Conservation (phyloP, 2,113 vertebrate species). For the Mustelus asterias region DNA sequence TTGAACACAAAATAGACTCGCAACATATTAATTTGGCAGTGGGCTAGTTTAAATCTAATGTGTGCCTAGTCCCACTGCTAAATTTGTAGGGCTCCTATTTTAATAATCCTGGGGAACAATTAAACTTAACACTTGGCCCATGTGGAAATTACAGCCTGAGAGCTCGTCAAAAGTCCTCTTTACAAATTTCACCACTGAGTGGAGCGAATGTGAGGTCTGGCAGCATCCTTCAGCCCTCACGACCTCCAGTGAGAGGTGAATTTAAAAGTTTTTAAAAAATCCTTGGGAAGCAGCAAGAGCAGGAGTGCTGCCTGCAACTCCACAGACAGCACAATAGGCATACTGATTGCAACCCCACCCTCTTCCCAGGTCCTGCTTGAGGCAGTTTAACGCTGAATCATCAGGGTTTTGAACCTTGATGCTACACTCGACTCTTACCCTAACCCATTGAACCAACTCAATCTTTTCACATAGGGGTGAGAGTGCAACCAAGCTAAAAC, state of each 20-base stretch:
- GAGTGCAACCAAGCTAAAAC: neutral
- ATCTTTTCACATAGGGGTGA: neutral
- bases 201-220: no score
- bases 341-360: no score
- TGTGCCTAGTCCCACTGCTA: neutral
- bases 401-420: neutral
- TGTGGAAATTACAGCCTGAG: neutral
- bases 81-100: neutral
- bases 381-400: no score
- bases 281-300: neutral
- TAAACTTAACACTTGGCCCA: neutral
- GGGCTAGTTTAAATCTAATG: neutral
- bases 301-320: neutral
- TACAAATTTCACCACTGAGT: neutral
- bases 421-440: neutral
- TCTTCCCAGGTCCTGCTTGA: no score
- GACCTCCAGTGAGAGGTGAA: neutral
- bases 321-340: neutral
- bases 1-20: neutral
- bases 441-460: neutral
- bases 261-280: neutral
- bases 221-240: neutral
- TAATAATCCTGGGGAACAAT: neutral
- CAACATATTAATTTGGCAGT: neutral
- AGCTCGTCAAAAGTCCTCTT: neutral